Conservation (phyloP, 2,113 vertebrate species). For the Crocuta crocuta region DNA sequence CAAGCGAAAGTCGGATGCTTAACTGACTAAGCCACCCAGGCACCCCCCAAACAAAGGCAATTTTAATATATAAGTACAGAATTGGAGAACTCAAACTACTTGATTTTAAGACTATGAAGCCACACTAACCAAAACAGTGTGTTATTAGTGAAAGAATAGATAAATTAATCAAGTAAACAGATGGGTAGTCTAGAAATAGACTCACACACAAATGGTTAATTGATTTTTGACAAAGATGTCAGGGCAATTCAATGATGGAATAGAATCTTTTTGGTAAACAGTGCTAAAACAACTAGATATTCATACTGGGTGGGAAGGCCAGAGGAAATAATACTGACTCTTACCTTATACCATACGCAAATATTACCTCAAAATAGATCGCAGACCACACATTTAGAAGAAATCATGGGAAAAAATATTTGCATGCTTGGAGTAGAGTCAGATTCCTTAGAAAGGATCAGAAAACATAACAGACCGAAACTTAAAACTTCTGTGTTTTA, state of each 20-base stretch:
- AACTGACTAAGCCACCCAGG: too few relatives aligned
- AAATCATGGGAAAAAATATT: not conserved
- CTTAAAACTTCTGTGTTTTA: not conserved
- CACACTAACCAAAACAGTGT: not conserved
- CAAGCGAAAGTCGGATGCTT: too few relatives aligned
- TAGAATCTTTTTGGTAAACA: not conserved
- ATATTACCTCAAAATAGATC: not conserved
- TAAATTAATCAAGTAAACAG: not conserved
- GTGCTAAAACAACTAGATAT: not conserved
- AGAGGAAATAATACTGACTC: not conserved
- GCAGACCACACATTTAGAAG: not conserved
- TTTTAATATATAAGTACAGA: slow-evolving; percentile 34
- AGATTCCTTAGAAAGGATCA: not conserved
- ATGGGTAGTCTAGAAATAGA: not conserved
- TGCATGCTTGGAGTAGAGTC: not conserved
- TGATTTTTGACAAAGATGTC: not conserved
- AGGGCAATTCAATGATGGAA: not conserved
- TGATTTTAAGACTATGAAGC: slow-evolving; percentile 52
- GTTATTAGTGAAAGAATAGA: not conserved
- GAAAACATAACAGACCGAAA: not conserved
- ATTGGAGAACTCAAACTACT: not conserved
- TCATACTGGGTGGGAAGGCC: too few relatives aligned
- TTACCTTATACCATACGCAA: not conserved
- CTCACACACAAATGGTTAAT: not conserved
- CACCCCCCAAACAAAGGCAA: not conserved